Conservation (phyloP, 2,113 vertebrate genomes). For the Silurus meridionalis region DNA sequence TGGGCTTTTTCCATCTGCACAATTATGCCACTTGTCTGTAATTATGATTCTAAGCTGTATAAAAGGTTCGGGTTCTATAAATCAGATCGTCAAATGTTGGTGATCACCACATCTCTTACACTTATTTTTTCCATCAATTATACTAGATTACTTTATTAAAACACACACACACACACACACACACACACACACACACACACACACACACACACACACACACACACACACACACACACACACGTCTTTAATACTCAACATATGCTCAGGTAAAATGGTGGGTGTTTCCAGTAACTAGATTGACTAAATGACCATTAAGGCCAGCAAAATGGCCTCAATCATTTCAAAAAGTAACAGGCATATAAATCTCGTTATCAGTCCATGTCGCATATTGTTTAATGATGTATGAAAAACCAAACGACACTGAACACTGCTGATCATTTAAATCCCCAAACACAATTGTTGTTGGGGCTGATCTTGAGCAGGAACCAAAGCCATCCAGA, state of each 20-base stretch:
- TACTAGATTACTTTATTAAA: conserved; percentile 92
- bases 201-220: no score
- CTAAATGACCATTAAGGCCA: background rate
- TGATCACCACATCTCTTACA: conserved; percentile 77
- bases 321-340: background rate
- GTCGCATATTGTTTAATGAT: background rate
- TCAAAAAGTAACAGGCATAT: background rate
- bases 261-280: conserved; percentile 77
- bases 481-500: background rate
- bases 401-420: background rate
- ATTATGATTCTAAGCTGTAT: conserved; percentile 86
- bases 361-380: background rate
- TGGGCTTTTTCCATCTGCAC: conserved; percentile 94
- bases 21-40: conserved; percentile 86
- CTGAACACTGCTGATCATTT: background rate
- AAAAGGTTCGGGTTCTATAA: conserved; percentile 85
- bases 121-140: conserved; percentile 99
- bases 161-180: conserved; percentile 50
- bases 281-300: conserved; percentile 26
- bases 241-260: conserved; percentile 87
- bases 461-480: background rate
- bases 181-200: no score
- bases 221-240: conserved; percentile 62
- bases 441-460: background rate
- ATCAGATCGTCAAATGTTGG: conserved; percentile 73